Evolutionary conservation across 2,888 invertebrate genomes (phyloP).

Genomic region (Thymelicus sylvestris): DNA sequence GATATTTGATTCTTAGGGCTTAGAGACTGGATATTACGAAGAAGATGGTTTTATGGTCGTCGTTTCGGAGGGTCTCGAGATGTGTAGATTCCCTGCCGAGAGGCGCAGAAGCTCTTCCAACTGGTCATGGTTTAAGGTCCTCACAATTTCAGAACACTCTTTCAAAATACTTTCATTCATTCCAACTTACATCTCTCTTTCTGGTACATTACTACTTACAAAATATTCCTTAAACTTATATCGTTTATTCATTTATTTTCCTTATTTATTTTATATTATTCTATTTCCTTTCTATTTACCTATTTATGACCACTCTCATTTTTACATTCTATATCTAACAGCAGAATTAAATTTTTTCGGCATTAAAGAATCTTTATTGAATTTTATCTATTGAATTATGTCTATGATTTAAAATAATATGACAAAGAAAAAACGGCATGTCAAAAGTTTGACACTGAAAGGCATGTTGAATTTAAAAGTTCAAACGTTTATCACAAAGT

Average conservation of each 20-base stretch:
- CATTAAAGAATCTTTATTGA: not conserved
- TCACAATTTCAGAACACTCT: constrained; percentile 67
- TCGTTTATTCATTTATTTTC: too few relatives aligned
- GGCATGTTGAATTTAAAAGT: not conserved
- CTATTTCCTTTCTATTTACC: not conserved
- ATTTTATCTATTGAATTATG: not conserved
- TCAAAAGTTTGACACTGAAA: constrained; percentile 19
- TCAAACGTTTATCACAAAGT: too few relatives aligned
- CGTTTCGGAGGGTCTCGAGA: constrained; percentile 86
- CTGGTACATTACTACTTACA: constrained; percentile 40
- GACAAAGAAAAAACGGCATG: constrained; percentile 23
- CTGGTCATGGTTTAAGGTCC: constrained; percentile 89
- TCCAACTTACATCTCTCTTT: constrained; percentile 62
- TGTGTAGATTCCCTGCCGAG: constrained; percentile 86
- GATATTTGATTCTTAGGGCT: constrained; percentile 75
- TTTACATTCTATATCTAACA: constrained; percentile 15
- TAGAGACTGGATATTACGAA: constrained; percentile 86
- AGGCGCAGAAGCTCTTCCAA: constrained; percentile 85
- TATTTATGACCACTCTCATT: not conserved
- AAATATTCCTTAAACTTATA: not conserved
- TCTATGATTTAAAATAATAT: constrained; percentile 11
- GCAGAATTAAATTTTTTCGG: constrained; percentile 10
- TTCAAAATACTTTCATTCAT: constrained; percentile 58
- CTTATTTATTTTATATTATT: too few relatives aligned
- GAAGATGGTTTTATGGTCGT: constrained; percentile 85